These are phyloP conservation scores for Andricus grossulariae DNA, from an alignment of 1,140 invertebrate species.

Conservation along the genomic window DNA sequence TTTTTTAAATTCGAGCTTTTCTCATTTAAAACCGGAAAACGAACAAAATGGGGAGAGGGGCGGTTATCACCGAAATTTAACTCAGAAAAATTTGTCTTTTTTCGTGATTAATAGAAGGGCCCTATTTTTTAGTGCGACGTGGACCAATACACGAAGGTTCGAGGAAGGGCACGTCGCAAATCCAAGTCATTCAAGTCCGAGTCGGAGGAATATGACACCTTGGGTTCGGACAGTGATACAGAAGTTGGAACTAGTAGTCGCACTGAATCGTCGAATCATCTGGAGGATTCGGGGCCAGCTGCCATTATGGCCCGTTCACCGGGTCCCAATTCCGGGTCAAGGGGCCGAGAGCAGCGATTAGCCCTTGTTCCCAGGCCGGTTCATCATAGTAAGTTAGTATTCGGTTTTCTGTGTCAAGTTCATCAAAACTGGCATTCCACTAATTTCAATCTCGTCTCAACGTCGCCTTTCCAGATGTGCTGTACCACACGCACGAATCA, in stretches of 20 bases:
- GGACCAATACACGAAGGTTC: slow-evolving; percentile 72
- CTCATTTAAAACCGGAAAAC: too few species aligned
- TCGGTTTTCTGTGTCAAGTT: slow-evolving; percentile 70
- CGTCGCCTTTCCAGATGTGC: slow-evolving; percentile 68
- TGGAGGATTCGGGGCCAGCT: slow-evolving; percentile 74
- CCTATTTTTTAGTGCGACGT: slow-evolving; percentile 65
- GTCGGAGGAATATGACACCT: slow-evolving; percentile 79
- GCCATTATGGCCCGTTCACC: slow-evolving; percentile 68
- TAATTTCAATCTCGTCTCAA: slow-evolving; percentile 49
- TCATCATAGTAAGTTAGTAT: slow-evolving; percentile 81
- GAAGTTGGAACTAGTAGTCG: slow-evolving; percentile 75
- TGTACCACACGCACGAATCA: slow-evolving; percentile 77
- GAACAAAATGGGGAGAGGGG: too few species aligned
- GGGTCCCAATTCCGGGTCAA: slow-evolving; percentile 65
- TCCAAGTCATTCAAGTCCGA: slow-evolving; percentile 77
- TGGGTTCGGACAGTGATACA: slow-evolving; percentile 79
- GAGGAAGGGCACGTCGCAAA: slow-evolving; percentile 70
- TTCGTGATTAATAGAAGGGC: too few species aligned
- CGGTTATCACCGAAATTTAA: too few species aligned
- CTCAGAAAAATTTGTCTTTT: too few species aligned
- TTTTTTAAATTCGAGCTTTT: too few species aligned
- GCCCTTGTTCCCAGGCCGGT: slow-evolving; percentile 75
- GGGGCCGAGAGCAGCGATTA: slow-evolving; percentile 69
- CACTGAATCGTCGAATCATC: slow-evolving; percentile 76
- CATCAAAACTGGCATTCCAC: slow-evolving; percentile 10